phyloP scores from a whole-genome alignment of 2,113 vertebrate genomes.

The Myotis lucifugus region DNA sequence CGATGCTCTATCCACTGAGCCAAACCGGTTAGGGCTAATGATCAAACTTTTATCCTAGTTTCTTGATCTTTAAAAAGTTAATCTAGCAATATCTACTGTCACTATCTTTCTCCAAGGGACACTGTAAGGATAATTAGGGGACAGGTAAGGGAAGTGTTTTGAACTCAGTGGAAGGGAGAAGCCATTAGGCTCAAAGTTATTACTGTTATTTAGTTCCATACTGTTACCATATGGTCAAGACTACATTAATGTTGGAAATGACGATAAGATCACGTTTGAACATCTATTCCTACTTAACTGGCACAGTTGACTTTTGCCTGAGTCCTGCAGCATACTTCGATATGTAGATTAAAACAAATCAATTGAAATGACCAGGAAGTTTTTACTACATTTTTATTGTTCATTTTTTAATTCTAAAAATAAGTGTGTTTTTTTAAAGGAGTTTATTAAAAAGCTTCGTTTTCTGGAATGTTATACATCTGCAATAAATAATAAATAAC shows the following conservation, averaged over 20 bases:
- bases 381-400: constrained; percentile 10
- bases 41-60: constrained; percentile 19
- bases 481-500: constrained; percentile 79
- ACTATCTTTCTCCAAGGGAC: not conserved
- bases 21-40: not conserved
- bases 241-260: constrained; percentile 57
- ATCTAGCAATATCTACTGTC: not conserved
- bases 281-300: constrained; percentile 24
- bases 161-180: not conserved
- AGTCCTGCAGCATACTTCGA: not conserved
- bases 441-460: constrained; percentile 72
- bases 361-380: not conserved
- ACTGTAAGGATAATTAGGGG: not conserved
- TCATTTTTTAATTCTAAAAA: constrained; percentile 64
- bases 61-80: constrained; percentile 25
- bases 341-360: constrained; percentile 50
- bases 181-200: not conserved
- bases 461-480: constrained; percentile 75
- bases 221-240: constrained; percentile 28
- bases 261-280: constrained; percentile 26
- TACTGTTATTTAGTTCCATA: not conserved
- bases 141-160: not conserved
- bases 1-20: too few relatives aligned
- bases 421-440: constrained; percentile 58
- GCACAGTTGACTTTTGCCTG: constrained; percentile 14